A percentile compares a stretch with the other conserved stretches of the same genome.
These are phyloP conservation scores for Drosophila novamexicana DNA, from an alignment of 1,140 invertebrate genomes.

Conservation along the genomic window DNA sequence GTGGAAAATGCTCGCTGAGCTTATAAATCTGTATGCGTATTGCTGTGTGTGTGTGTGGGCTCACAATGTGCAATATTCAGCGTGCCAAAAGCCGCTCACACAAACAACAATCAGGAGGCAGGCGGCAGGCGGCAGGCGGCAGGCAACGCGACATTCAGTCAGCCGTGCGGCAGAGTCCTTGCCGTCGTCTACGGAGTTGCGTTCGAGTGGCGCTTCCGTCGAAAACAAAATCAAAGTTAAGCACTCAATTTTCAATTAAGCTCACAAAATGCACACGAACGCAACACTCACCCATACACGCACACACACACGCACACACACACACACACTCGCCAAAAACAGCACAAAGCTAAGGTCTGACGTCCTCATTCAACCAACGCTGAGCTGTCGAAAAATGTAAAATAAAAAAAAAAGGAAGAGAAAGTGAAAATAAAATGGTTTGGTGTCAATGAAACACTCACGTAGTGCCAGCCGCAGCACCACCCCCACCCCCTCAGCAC, in stretches of 20 bases:
- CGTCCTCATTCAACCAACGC: constrained; percentile 37
- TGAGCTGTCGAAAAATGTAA: constrained; percentile 17
- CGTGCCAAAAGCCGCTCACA: constrained; percentile 57
- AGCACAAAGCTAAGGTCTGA: constrained; percentile 40
- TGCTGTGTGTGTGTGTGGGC: constrained; percentile 5
- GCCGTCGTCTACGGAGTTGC: constrained; percentile 35
- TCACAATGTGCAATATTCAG: constrained; percentile 53
- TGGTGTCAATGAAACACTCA: constrained; percentile 58
- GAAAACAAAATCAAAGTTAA: constrained; percentile 71
- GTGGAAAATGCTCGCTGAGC: constrained; percentile 7
- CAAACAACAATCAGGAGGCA: constrained; percentile 52
- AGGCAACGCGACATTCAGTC: constrained; percentile 18
- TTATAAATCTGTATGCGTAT: constrained; percentile 3
- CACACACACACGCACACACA: not conserved
- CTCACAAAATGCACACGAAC: constrained; percentile 63
- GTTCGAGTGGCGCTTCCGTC: constrained; percentile 60
- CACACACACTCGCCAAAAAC: not conserved
- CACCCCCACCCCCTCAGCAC: not conserved
- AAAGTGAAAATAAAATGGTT: constrained; percentile 35
- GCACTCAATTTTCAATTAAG: constrained; percentile 72
- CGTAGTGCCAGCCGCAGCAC: constrained; percentile 26
- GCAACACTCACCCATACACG: constrained; percentile 37
- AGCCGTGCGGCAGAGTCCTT: constrained; percentile 27
- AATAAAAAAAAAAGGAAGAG: constrained; percentile 4
- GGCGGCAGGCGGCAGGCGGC: constrained; percentile 7